phyloP scores from a whole-genome alignment of 2,888 invertebrate genomes.

The Trachelus tabidus region DNA sequence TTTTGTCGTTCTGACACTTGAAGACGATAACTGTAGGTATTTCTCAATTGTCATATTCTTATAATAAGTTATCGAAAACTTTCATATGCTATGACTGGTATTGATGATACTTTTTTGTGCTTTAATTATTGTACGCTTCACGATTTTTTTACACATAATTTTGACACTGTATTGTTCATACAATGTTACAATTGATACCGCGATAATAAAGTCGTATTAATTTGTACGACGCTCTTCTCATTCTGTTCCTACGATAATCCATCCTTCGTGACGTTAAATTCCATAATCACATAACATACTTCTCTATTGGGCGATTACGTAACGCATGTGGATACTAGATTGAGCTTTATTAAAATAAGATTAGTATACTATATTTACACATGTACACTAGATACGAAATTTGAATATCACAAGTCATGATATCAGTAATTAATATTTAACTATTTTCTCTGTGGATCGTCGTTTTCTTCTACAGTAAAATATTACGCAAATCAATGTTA shows the following conservation, averaged over 20 bases:
- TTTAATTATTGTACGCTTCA: background rate
- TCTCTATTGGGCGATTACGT: background rate
- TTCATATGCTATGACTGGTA: background rate
- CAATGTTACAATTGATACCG: constrained; percentile 16
- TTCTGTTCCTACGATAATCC: background rate
- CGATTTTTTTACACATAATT: constrained; percentile 20
- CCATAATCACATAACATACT: background rate
- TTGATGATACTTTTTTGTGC: background rate
- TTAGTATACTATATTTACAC: background rate
- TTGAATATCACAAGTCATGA: background rate
- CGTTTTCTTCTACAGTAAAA: background rate
- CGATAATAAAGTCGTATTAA: constrained; percentile 38
- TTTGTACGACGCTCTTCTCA: constrained; percentile 23
- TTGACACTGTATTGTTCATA: constrained; percentile 15
- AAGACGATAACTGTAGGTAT: background rate
- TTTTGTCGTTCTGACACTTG: background rate
- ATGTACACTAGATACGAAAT: background rate
- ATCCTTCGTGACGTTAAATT: background rate
- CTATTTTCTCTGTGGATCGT: background rate
- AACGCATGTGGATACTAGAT: background rate
- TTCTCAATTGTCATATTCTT: background rate
- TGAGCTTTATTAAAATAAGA: background rate
- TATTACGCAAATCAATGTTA: background rate
- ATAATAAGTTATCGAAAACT: background rate
- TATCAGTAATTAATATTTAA: background rate